Evolutionary conservation across 2,888 invertebrate species (phyloP), one percentile per base, ranked within the genome.

Genomic region (Hypercompe scribonia): DNA sequence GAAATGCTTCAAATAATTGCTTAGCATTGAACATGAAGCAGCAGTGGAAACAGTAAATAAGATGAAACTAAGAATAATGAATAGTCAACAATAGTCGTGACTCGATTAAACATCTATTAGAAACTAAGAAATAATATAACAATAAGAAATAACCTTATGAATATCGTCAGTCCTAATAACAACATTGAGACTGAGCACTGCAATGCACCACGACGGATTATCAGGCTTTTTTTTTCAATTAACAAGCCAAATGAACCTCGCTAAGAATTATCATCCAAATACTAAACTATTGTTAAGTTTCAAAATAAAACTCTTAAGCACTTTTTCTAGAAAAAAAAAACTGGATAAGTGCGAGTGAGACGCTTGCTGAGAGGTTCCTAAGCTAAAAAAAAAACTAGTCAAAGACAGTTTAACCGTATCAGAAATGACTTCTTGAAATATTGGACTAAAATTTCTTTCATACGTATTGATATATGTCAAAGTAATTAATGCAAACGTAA

Each of bases 161-260:
- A 42, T 81, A 74, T 86, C 92, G 88, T 79, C 74, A 28, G 72
- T 86, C 85, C 0, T 33, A 81, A 90, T 90, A 77, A 50, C 33
- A 74, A n/a, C 82, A n/a, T 3, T 71, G 84, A 84, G 82, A 84
- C 77, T 89, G 81, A 80, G 88, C 90, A 88, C 94, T 89, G 93
- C 93, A 93, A 87, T 93, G 94, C 94, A 94, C 90, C 90, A 88
- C 88, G 88, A 89, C 82, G 93, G 93, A 93, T 93, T 93, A 93
- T 89, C 90, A 89, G 88, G 82, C 87, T 87, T 87, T 84, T 93
- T 93, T 92, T 93, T 93, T 93, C 90, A 92, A 93, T 93, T 93
- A 94, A 92, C 90, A 89, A 89, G 84, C 89, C 87, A 90, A 92
- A 92, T 91, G 87, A 89, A 85, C 76, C 86, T 83, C 75, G 83